Base-by-base conservation (phyloP, 2,888 invertebrate species). In the Ganaspis brasiliensis region DNA sequence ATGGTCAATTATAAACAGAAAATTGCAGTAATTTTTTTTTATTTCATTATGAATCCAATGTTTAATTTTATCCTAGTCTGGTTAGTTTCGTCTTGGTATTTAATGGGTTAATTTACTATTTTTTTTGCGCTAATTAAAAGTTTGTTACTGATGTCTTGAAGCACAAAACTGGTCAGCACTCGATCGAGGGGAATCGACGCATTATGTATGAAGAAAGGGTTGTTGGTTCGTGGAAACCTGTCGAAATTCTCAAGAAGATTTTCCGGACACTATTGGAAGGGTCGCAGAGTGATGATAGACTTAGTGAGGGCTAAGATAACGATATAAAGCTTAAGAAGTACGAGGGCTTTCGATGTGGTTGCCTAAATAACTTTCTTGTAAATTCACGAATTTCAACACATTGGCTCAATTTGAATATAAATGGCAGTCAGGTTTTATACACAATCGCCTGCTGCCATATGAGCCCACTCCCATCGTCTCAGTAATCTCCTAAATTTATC, bases 401-500 rank as follows among this genome's bases (percentile, higher is more conserved):
- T 67, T 67, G 52, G 75, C 81, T 83, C 88, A 88, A 88, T 88
- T 87, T 88, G 87, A 88, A 87, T 88, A 87, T 85, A 88, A 87
- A 88, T 88, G 82, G 81, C 73, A 55, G 19, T 31, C 19, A 35
- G 78, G 83, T 82, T 86, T 84, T 86, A 83, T 82, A 81, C 78
- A 81, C 80, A 78, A 81, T 76, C 74, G 73, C 83, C 82, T 78
- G 80, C 81, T 79, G 83, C 81, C 84, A 82, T 83, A 83, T 83
- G 83, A 87, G 85, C 79, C 84, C 80, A 67, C 75, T 75, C 55
- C 75, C 77, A 81, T 73, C 74, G 63, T 59, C 52, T 45, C 52
- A 24, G 21, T 63, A 40, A 63, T 21, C 63, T 31, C 63, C 37
- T 63, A 40, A 19, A 63, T 63, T 63, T 40, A 40, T 63, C 63